Percentiles rank a stretch among this genome's conserved stretches.
Conservation (phyloP, 2,888 invertebrate genomes). For the Germaria angustata region DNA sequence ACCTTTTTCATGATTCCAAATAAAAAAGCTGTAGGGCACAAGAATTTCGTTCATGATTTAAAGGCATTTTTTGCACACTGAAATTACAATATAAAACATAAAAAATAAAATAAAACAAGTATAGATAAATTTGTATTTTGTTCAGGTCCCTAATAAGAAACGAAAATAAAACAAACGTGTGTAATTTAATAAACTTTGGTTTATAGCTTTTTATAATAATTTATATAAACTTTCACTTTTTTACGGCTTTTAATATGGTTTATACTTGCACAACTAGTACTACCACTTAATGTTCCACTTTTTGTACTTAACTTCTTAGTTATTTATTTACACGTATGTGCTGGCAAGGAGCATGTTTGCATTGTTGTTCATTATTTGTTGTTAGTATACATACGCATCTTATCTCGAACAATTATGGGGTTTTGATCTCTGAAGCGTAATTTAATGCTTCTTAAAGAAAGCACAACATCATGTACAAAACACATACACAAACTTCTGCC, state of each 20-base stretch:
- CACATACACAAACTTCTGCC: conserved; percentile 1
- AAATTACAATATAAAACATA: background rate
- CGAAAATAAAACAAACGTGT: background rate
- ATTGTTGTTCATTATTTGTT: background rate
- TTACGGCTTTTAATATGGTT: conserved; percentile 47
- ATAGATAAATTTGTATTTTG: background rate
- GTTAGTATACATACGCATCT: conserved; percentile 45
- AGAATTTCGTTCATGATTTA: background rate
- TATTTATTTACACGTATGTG: conserved; percentile 6
- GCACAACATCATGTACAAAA: conserved; percentile 17
- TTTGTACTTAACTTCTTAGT: conserved; percentile 13
- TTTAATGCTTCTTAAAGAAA: conserved; percentile 54
- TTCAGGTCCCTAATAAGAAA: background rate
- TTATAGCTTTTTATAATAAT: conserved; percentile 52
- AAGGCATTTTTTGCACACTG: background rate
- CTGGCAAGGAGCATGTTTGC: background rate
- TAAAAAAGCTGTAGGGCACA: background rate
- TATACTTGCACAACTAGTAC: background rate
- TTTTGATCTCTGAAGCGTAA: conserved; percentile 61
- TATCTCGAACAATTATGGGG: conserved; percentile 52
- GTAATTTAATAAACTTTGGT: conserved; percentile 58
- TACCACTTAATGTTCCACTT: conserved; percentile 19
- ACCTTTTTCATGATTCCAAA: background rate
- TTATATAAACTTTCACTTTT: conserved; percentile 53
- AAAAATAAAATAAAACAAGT: conserved; percentile 10